Evolutionary conservation across 2,888 invertebrate genomes (phyloP), one percentile per base, ranked within the genome.

Genomic region (Cremastinae sp.): DNA sequence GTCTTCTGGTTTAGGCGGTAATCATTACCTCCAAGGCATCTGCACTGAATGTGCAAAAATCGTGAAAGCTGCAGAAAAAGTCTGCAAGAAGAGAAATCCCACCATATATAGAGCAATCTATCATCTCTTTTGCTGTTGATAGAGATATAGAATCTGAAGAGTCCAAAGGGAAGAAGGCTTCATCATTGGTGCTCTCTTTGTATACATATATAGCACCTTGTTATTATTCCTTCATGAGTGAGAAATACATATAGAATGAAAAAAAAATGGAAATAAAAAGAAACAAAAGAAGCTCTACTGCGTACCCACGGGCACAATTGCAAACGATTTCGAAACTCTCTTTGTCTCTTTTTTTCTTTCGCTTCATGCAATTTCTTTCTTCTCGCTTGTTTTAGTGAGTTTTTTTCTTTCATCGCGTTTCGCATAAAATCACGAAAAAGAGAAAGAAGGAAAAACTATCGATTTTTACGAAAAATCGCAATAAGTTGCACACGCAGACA

Each of bases 401-500:
- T 61, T 41, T 69, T 76, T 76, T 71, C 64, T 64, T 58, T 59
- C 58, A 28, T 34, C 18, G 45, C 45, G 34, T 14, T 47, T 51
- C 12, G 43, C 41, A 70, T 18, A 34, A 51, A 38, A 61, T 56
- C 65, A 36, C 54, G 34, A 22, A 41, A 58, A 41, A 34, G 58
- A 64, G 69, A 72, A 54, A 22, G 28, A 28, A 28, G 28, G 28
- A 5, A 28, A 28, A 28, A 28, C 54, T 53, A 59, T 49, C 65
- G 75, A 75, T 78, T 72, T 75, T 78, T 79, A 78, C 78, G 75
- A 76, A 78, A 79, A 78, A 75, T 78, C 75, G 69, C 74, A 54
- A 38, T n/a, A n/a, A n/a, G 54, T 65, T 59, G 51, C 73, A 41
- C 59, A 18, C 69, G n/a, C 51, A n/a, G 22, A 53, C 28, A 8